phyloP scores from a whole-genome alignment of 2,888 invertebrate species.

The Eilema griseolum region DNA sequence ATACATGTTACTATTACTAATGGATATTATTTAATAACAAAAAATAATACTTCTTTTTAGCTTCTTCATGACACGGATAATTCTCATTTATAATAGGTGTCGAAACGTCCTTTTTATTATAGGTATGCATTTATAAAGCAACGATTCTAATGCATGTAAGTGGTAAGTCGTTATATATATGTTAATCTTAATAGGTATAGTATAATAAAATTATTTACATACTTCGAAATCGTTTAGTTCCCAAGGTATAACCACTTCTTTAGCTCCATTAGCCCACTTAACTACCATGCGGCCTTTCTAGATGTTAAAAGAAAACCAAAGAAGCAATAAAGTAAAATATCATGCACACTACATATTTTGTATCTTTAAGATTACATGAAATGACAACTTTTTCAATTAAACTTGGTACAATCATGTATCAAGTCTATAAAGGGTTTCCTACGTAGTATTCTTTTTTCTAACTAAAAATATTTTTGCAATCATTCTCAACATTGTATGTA shows the following conservation, averaged over 20 bases:
- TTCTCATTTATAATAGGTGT: not conserved
- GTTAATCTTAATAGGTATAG: constrained; percentile 36
- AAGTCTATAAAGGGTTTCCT: not conserved
- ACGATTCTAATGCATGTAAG: constrained; percentile 40
- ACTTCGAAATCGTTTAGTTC: constrained; percentile 80
- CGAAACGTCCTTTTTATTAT: not conserved
- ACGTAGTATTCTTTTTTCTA: not conserved
- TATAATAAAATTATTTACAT: constrained; percentile 71
- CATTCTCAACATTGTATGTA: not conserved
- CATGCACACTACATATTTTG: constrained; percentile 63
- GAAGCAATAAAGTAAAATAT: constrained; percentile 74
- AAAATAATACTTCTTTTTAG: not conserved
- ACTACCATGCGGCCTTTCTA: constrained; percentile 86
- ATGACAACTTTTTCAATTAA: not conserved
- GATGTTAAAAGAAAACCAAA: constrained; percentile 74
- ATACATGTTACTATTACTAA: too few relatives aligned
- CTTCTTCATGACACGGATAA: not conserved
- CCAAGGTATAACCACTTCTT: constrained; percentile 84
- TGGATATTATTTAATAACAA: too few relatives aligned
- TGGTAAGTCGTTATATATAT: constrained; percentile 27
- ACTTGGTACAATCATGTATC: not conserved
- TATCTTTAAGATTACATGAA: not conserved
- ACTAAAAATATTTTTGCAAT: constrained; percentile 1
- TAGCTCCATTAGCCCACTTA: constrained; percentile 85
- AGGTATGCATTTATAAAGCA: not conserved